Percentiles rank a stretch among this genome's conserved stretches.
Conservation (phyloP, 2,797 vertebrate genomes). For the Dicrostonyx torquatus region DNA sequence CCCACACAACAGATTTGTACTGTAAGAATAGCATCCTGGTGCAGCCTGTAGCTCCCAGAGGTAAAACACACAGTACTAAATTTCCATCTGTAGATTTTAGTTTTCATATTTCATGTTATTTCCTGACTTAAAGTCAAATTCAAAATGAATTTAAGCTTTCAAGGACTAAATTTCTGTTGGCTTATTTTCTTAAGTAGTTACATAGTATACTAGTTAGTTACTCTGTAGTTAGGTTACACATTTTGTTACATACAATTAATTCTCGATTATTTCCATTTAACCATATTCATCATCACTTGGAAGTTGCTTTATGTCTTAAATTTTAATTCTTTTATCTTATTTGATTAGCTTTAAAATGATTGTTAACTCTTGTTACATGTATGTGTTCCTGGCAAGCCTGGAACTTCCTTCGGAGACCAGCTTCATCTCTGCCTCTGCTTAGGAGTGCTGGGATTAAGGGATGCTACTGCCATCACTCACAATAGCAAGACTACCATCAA, state of each 20-base stretch:
- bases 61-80: slow-evolving; percentile 88
- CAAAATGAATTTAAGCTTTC: slow-evolving; percentile 79
- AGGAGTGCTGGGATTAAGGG: neutral
- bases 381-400: neutral
- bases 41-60: slow-evolving; percentile 87
- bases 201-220: slow-evolving; percentile 34
- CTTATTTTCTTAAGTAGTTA: slow-evolving; percentile 65
- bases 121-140: slow-evolving; percentile 83
- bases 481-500: no score
- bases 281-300: neutral
- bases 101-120: slow-evolving; percentile 83
- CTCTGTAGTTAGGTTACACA: slow-evolving; percentile 39
- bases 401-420: neutral
- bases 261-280: slow-evolving; percentile 6
- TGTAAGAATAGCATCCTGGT: slow-evolving; percentile 87
- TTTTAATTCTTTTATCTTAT: slow-evolving; percentile 56
- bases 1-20: slow-evolving; percentile 89
- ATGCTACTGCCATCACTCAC: neutral
- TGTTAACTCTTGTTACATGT: neutral
- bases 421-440: neutral
- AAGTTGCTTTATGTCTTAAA: neutral
- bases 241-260: slow-evolving; percentile 56
- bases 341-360: slow-evolving; percentile 57
- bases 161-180: slow-evolving; percentile 76
- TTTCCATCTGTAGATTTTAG: slow-evolving; percentile 86